Percentiles rank a stretch among this genome's conserved stretches.
Evolutionary conservation across 30 jellyfish, hydroid and myxozoan species (phyloP).

Genomic region (Aurelia sp.): DNA sequence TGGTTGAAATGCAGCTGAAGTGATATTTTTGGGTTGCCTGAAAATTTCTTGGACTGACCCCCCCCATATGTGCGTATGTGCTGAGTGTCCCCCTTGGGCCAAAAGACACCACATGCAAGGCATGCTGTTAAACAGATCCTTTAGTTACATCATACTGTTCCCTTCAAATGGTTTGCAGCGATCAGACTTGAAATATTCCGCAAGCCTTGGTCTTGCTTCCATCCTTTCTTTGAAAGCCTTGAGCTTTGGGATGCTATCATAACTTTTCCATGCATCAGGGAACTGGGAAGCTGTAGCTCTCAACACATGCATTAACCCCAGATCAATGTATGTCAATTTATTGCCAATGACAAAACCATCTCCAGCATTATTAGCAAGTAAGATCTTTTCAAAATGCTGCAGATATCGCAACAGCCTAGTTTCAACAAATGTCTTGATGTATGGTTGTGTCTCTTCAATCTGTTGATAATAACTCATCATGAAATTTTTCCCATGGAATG

Average conservation of each 20-base stretch:
- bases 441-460: constrained; percentile 61
- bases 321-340: constrained; percentile 69
- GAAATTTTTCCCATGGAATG: constrained; percentile 61
- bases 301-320: constrained; percentile 68
- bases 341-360: constrained; percentile 59
- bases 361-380: constrained; percentile 34
- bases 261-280: constrained; percentile 66
- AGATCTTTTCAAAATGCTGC: constrained; percentile 44
- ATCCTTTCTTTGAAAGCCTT: constrained; percentile 74
- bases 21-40: too few species aligned
- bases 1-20: too few species aligned
- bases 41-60: too few species aligned
- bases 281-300: constrained; percentile 78
- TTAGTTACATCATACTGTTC: constrained; percentile 76
- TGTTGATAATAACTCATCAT: constrained; percentile 30
- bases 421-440: constrained; percentile 53
- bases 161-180: constrained; percentile 76
- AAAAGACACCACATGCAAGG: too few species aligned
- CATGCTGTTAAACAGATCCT: too few species aligned
- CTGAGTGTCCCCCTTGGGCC: too few species aligned
- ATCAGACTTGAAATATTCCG: constrained; percentile 64
- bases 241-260: constrained; percentile 42
- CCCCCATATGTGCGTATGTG: too few species aligned
- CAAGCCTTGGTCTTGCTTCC: constrained; percentile 66
- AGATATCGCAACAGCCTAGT: constrained; percentile 34